Evolutionary conservation across 37 sponge, comb jelly and placozoan species (phyloP), one percentile per base, ranked within the genome.

Genomic region (Halisarca cf. caerulea): DNA sequence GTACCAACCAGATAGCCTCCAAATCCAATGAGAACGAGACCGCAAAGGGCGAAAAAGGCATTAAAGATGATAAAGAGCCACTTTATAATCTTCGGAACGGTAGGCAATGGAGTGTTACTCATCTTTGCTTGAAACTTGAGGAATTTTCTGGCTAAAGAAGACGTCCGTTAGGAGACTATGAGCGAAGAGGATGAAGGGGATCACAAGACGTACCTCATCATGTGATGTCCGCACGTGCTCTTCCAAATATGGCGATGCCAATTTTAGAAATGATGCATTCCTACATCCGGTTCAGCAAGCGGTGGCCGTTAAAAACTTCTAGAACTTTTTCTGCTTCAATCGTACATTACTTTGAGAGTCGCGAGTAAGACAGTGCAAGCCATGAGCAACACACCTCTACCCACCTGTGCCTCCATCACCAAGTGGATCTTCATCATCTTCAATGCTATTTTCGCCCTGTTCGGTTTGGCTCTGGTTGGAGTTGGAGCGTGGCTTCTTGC

Each of bases 401-500:
- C 2, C 1, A 41, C 77, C n/a, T 74, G 77, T 6, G 43, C 77
- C 38, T 41, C 38, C n/a, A 74, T 74, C 41, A 25, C 24, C 24
- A 74, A 74, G 44, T 74, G 42, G 42, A 41, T 74, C 44, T 74
- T 74, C 77, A 44, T 74, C 2, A 36, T 74, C 77, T 74, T 74
- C 25, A 74, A 74, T 37, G 24, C 41, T 40, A n/a, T 74, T 0
- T 74, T 74, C 41, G 45, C 45, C 15, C 32, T 74, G 15, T 37
- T 74, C 0, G 77, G 77, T 23, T 18, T 74, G 17, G 44, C 36
- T 23, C 42, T 74, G 24, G 42, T 74, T 44, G 77, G 41, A 21
- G 40, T 74, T 20, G 77, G 77, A 41, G 40, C 44, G 7, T 74
- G 77, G 77, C 42, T 74, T 15, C 38, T 74, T 11, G 77, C 7